Evolutionary conservation across 2,888 invertebrate species (phyloP).

Genomic region (Ennomos quercinarius): DNA sequence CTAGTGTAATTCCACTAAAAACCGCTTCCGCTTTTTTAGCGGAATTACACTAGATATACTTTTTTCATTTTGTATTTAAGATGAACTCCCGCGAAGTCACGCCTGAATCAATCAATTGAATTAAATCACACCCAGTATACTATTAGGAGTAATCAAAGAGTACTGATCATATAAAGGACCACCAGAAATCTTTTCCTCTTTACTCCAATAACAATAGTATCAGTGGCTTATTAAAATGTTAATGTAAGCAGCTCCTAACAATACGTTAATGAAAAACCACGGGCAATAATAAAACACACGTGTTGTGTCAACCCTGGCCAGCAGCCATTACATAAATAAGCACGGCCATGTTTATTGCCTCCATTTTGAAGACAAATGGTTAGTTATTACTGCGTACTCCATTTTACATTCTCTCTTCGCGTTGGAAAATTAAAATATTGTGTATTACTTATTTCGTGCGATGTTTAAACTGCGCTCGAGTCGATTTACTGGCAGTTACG

Average conservation of each 20-base stretch:
- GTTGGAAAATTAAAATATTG: constrained; percentile 84
- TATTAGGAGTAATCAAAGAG: too few relatives aligned
- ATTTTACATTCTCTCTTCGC: constrained; percentile 81
- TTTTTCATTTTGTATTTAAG: too few relatives aligned
- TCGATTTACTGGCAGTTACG: constrained; percentile 68
- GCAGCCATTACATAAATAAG: constrained; percentile 84
- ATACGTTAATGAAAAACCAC: constrained; percentile 78
- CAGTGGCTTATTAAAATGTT: too few relatives aligned
- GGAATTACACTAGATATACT: too few relatives aligned
- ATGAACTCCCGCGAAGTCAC: too few relatives aligned
- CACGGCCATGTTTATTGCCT: constrained; percentile 83
- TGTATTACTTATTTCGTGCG: constrained; percentile 79
- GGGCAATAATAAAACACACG: constrained; percentile 78
- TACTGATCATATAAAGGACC: too few relatives aligned
- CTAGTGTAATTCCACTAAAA: too few relatives aligned
- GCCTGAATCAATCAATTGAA: too few relatives aligned
- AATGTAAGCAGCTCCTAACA: constrained; percentile 41
- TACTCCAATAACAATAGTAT: too few relatives aligned
- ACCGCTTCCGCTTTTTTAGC: too few relatives aligned
- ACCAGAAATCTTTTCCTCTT: too few relatives aligned
- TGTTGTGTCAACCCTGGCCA: constrained; percentile 77
- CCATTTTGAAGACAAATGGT: constrained; percentile 86
- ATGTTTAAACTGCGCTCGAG: constrained; percentile 75
- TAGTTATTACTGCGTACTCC: constrained; percentile 83
- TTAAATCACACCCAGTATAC: too few relatives aligned